Evolutionary conservation across 2,797 vertebrate species (phyloP).

Genomic region (Glossophaga mutica): DNA sequence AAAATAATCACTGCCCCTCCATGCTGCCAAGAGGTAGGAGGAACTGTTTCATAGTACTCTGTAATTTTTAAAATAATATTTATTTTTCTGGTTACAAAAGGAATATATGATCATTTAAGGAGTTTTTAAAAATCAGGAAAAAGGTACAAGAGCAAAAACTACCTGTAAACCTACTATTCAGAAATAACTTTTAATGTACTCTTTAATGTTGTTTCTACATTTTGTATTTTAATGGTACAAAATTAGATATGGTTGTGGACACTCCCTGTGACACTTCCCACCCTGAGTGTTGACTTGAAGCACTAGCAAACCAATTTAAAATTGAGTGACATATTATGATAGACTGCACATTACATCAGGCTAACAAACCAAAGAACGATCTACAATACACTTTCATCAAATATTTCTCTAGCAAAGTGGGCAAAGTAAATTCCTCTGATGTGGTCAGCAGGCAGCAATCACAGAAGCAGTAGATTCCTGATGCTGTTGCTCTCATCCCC

Average conservation of each 20-base stretch:
- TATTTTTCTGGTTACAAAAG: slow-evolving; percentile 5
- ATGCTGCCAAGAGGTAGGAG: neutral
- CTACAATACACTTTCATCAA: neutral
- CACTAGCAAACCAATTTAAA: neutral
- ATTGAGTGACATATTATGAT: neutral
- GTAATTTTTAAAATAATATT: neutral
- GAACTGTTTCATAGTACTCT: neutral
- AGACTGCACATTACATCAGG: neutral
- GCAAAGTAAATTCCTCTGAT: neutral
- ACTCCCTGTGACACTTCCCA: neutral
- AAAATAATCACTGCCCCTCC: neutral
- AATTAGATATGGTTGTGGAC: neutral
- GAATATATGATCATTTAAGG: neutral
- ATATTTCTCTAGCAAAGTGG: neutral
- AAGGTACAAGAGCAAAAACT: neutral
- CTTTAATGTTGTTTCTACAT: slow-evolving; percentile 1
- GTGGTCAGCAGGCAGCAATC: neutral
- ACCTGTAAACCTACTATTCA: neutral
- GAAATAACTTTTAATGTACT: neutral
- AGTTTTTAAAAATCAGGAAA: neutral
- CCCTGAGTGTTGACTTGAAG: neutral
- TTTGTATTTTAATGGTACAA: neutral
- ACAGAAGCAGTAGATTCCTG: neutral
- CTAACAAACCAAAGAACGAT: neutral
- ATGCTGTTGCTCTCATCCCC: neutral